Evolutionary conservation across 2,888 invertebrate genomes (phyloP), one percentile per base, ranked within the genome.

Genomic region (Hyposoter didymator): DNA sequence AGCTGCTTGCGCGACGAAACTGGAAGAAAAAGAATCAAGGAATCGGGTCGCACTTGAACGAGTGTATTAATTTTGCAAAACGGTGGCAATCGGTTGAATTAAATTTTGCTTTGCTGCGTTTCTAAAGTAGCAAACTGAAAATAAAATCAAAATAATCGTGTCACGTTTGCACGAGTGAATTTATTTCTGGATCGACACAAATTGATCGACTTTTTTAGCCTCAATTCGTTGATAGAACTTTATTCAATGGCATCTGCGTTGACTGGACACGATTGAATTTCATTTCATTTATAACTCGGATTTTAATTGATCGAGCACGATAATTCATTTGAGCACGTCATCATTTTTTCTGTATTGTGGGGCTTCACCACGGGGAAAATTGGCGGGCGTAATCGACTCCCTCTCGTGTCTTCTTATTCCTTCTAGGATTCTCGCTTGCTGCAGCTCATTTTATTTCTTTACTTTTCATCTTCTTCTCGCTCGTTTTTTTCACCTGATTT

Each of bases 401-500:
- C 76, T 64, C 66, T 75, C 73, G 55, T 28, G 28, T 78, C 78
- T 85, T 78, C 78, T 85, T 66, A 52, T 76, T 84, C 49, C 64
- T 81, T 67, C 64, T 55, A 32, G 28, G 35, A 73, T 45, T 47
- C 28, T 72, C 22, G n/a, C 82, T 55, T 74, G 45, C 35, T 5
- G 2, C 35, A 35, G 35, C 5, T 72, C 45, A n/a, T 82, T 67
- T 70, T 67, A 12, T 39, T 64, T 78, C 39, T 62, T 39, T 76
- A 52, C 76, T 75, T 67, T 75, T 74, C 59, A 59, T 74, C 78
- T 52, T 52, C 45, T 72, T 84, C 47, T 82, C 59, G 69, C 70
- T 74, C 73, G 55, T 79, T 84, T 84, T 84, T 79, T 76, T 35
- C 75, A 72, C 75, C 74, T 82, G 82, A 82, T 84, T 80, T 80